Evolutionary conservation across 2,797 vertebrate genomes (phyloP), one percentile per base, ranked within the genome.

Genomic region (Numenius phaeopus): DNA sequence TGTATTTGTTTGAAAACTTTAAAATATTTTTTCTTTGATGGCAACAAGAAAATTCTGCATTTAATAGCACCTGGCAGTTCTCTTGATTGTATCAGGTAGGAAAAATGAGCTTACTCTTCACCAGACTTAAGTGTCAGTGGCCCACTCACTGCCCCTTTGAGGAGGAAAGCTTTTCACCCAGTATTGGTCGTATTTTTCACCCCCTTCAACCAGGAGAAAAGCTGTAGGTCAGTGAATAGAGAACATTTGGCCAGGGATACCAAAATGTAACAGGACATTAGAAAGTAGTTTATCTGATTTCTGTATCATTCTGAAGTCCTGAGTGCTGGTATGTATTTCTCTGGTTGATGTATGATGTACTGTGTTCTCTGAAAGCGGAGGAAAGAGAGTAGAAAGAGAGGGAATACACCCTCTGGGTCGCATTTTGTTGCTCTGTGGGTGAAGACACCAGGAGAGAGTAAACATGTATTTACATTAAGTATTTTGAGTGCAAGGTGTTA

Each of bases 121-220:
- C 17, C n/a, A 46, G 26, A 26, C 0, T 1, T 55, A 34, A 32
- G 1, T 58, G 9, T 10, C n/a, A 29, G 32, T 23, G n/a, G 19
- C 32, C 27, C 17, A 32, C 6, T 50, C 6, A 14, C 20, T 58
- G 15, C 42, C 23, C 10, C 12, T 64, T 72, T 67, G 22, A 47
- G 23, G 13, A 67, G 24, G 37, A 67, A 75, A 85, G 12, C 2
- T 93, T 64, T 79, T 71, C 17, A 76, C 14, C 4, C 17, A 34
- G 5, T 21, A 22, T 10, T 50, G 18, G 19, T 66, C 10, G 34
- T 82, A 5, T 52, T 84, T 91, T 84, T 87, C 16, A 71, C 7
- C 19, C 8, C 3, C 9, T 75, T 70, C 39, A 66, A 37, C 14
- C 26, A 62, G 37, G 16, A 72, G 19, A 88, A 70, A 24, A 83